Percentiles rank a stretch among this genome's conserved stretches.
These are phyloP conservation scores for Macropus fuliginosus DNA, from an alignment of 2,797 vertebrate genomes.

Conservation along the genomic window DNA sequence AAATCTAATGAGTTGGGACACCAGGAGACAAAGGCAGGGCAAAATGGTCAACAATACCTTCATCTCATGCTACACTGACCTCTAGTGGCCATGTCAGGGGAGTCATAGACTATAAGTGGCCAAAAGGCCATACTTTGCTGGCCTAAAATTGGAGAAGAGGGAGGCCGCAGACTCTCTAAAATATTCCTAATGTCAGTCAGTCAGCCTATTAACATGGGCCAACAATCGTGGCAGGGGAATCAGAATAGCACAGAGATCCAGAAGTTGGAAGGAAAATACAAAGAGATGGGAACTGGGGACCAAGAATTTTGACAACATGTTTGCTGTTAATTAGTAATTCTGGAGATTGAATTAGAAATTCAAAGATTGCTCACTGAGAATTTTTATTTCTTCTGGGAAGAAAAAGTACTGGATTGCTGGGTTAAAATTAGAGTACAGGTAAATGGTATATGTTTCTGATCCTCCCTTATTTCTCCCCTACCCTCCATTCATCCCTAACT, in stretches of 20 bases:
- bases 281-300: not conserved
- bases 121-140: constrained; percentile 51
- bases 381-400: constrained; percentile 50
- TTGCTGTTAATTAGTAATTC: constrained; percentile 41
- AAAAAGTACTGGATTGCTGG: constrained; percentile 17
- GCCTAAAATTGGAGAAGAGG: not conserved
- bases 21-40: constrained; percentile 71
- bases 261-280: not conserved
- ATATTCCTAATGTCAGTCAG: not conserved
- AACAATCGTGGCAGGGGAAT: not conserved
- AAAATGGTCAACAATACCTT: constrained; percentile 19
- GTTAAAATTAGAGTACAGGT: not conserved
- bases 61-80: constrained; percentile 75
- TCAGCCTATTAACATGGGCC: not conserved
- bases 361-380: constrained; percentile 20
- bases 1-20: constrained; percentile 38
- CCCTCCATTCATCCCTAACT: not conserved
- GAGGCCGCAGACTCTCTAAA: not conserved
- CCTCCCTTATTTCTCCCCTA: not conserved
- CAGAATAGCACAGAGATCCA: not conserved
- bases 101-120: constrained; percentile 25
- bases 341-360: constrained; percentile 17
- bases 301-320: not conserved
- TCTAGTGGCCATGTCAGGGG: constrained; percentile 50
- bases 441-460: not conserved